Evolutionary conservation across 1,140 invertebrate species (phyloP).

Genomic region (Sarcophaga bullata): DNA sequence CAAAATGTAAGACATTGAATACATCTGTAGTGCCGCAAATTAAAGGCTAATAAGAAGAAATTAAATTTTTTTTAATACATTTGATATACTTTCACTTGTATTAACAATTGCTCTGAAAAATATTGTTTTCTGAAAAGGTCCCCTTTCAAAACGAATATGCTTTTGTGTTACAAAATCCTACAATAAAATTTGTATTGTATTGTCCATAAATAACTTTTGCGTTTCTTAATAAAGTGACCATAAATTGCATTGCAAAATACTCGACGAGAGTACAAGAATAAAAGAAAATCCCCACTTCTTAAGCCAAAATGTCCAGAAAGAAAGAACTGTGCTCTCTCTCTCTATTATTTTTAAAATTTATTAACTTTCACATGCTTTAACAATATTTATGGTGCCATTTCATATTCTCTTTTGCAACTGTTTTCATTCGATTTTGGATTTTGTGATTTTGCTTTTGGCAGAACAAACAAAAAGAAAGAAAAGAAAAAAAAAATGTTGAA

Average conservation of each 20-base stretch:
- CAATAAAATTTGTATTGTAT: too few species aligned
- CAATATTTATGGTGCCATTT: not conserved
- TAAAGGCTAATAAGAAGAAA: too few species aligned
- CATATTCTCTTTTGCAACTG: not conserved
- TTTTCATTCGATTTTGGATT: not conserved
- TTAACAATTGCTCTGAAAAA: too few species aligned
- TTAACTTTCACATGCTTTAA: slow-evolving; percentile 1
- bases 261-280: not conserved
- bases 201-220: too few species aligned
- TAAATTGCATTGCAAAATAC: not conserved
- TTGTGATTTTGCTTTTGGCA: not conserved
- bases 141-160: too few species aligned
- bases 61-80: too few species aligned
- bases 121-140: too few species aligned
- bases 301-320: not conserved
- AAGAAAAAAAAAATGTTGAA: not conserved
- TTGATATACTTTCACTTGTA: too few species aligned
- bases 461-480: not conserved
- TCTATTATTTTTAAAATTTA: slow-evolving; percentile 21
- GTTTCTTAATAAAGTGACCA: not conserved
- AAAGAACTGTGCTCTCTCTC: not conserved
- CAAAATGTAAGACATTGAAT: too few species aligned
- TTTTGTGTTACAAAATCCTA: too few species aligned
- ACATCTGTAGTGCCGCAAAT: too few species aligned
- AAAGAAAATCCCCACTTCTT: not conserved